Evolutionary conservation across 2,888 invertebrate species (phyloP), one percentile per base, ranked within the genome.

Genomic region (Hydraecia micacea): DNA sequence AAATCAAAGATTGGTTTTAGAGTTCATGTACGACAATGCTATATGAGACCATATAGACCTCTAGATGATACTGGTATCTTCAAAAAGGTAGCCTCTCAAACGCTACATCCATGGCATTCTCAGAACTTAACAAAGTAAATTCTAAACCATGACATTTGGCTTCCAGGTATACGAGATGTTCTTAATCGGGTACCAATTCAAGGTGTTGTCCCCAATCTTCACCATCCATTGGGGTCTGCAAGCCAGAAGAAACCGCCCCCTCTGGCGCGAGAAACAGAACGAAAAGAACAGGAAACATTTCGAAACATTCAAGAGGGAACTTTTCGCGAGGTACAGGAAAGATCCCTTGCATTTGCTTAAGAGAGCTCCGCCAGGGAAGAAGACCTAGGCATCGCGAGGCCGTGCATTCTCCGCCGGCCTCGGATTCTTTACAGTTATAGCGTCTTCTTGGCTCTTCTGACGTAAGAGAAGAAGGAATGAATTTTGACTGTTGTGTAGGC

Each of bases 181-280:
- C 93, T 97, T 99, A 52, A 98, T 98, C 68, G 99, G 99, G 13
- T 99, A 98, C 95, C 98, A 98, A 92, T 99, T 99, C 95, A 97
- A 98, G 90, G 99, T 99, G 0, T 97, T 99, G 21, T 98, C 99
- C 0, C 99, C 99, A 0, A 98, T 98, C 70, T 99, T 99, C 95
- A 98, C 99, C 0, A 98, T 98, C 73, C 99, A 99, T 92, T 99
- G 99, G 98, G 99, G 99, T 0, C 95, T 99, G 7, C 99, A 99
- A 92, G 98, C 98, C 52, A 98, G 98, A 78, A 97, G 98, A 89
- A 97, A 97, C 63, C 97, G 98, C 42, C 99, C 99, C 0, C 97
- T 98, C 0, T 99, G 99, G 99, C 97, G 99, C 66, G 99, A 99
- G 93, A 98, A 98, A 80, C 99, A 99, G 91, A 99, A 99, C 94